Conservation (phyloP, 2,113 vertebrate genomes). For the Hippocampus barbouri region DNA sequence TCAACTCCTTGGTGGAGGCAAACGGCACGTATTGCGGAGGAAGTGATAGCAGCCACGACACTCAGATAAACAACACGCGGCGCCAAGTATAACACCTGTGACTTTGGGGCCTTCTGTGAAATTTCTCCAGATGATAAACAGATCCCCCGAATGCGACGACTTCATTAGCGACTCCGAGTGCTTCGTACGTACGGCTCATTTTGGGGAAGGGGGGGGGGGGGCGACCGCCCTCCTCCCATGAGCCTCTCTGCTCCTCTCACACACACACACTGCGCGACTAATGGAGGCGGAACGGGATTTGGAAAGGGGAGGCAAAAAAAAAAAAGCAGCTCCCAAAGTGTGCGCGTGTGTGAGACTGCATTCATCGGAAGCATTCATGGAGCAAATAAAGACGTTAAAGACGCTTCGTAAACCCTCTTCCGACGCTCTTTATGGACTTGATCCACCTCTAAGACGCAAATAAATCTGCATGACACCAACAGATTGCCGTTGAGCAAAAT, state of each 20-base stretch:
- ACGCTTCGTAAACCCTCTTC: background rate
- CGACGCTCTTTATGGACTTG: conserved; percentile 3
- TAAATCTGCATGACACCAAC: conserved; percentile 3
- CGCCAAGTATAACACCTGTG: background rate
- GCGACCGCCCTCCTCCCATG: conserved; percentile 4
- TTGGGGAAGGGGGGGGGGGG: background rate
- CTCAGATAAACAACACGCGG: background rate
- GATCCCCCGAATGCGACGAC: conserved; percentile 44
- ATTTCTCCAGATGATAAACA: conserved; percentile 42
- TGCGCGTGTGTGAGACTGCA: conserved; percentile 9
- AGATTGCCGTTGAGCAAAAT: background rate
- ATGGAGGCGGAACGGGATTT: conserved; percentile 19
- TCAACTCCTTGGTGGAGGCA: background rate
- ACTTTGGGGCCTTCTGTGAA: conserved; percentile 19
- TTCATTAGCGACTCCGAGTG: conserved; percentile 36
- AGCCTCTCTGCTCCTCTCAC: conserved; percentile 30
- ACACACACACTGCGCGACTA: conserved; percentile 26
- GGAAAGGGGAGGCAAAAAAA: conserved; percentile 12
- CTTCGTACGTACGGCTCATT: conserved; percentile 12
- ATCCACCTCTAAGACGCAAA: conserved; percentile 3
- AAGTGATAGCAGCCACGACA: background rate
- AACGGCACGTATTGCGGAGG: background rate
- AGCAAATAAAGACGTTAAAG: background rate
- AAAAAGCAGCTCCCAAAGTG: conserved; percentile 19
- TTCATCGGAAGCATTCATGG: conserved; percentile 19